A percentile compares a stretch with the other conserved stretches of the same genome.
phyloP scores from a whole-genome alignment of 1,140 invertebrate genomes.

The Oscheius sp. region DNA sequence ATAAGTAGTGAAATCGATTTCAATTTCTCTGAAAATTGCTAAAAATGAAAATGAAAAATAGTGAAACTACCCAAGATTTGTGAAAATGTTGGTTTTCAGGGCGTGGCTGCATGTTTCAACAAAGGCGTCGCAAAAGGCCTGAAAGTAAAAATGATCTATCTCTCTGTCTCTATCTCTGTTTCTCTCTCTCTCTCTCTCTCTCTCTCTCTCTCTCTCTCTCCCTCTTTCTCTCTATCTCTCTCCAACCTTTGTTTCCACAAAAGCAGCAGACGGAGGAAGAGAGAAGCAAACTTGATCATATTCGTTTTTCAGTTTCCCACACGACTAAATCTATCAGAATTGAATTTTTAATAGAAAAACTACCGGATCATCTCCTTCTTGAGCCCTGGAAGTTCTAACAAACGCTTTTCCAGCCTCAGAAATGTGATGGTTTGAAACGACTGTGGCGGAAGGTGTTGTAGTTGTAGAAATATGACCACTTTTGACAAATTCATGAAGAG shows the following conservation, averaged over 20 bases:
- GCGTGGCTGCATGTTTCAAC: conserved; percentile 27
- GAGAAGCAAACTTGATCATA: conserved; percentile 29
- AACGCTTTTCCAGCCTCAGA: not conserved
- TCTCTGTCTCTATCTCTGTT: too few relatives aligned
- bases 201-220: too few relatives aligned
- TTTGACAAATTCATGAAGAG: not conserved
- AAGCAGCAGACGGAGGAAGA: conserved; percentile 16
- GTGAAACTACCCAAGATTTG: conserved; percentile 16
- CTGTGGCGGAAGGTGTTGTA: not conserved
- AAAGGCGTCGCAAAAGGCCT: conserved; percentile 38
- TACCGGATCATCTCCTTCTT: not conserved
- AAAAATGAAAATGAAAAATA: not conserved
- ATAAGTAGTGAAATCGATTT: conserved; percentile 36
- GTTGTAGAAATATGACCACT: not conserved
- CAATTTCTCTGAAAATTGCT: conserved; percentile 26
- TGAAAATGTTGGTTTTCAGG: conserved; percentile 20
- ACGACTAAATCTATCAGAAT: not conserved
- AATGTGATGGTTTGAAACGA: not conserved
- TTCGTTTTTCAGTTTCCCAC: conserved; percentile 11
- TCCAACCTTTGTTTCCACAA: conserved; percentile 28
- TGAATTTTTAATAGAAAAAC: not conserved
- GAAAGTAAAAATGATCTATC: too few relatives aligned
- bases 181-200: too few relatives aligned
- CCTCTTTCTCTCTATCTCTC: too few relatives aligned
- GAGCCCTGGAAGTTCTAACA: not conserved